phyloP scores from a whole-genome alignment of 2,113 vertebrate species.

The Pedetes capensis region DNA sequence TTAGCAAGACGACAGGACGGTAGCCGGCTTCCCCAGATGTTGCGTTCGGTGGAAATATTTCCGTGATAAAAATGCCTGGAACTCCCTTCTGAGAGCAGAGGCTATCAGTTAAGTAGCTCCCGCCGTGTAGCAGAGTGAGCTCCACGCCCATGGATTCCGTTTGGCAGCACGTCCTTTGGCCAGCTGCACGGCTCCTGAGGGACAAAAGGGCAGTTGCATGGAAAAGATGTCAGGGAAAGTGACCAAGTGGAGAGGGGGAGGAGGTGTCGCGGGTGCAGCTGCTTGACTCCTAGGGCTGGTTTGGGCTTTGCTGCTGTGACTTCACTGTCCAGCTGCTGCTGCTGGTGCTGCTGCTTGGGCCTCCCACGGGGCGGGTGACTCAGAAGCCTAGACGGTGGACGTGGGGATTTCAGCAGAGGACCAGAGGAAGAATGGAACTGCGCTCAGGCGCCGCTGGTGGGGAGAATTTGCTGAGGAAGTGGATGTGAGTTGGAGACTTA shows the following conservation, averaged over 20 bases:
- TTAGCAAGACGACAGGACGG: neutral
- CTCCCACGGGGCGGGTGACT: conserved; percentile 19
- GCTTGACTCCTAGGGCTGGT: neutral
- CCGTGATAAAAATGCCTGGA: conserved; percentile 14
- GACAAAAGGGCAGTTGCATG: neutral
- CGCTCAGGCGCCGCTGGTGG: neutral
- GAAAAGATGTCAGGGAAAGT: neutral
- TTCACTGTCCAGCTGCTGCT: conserved; percentile 26
- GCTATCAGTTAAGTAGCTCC: neutral
- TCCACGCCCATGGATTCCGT: neutral
- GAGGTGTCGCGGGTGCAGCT: neutral
- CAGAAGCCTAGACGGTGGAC: conserved; percentile 40
- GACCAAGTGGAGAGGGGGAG: neutral
- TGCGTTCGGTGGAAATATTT: conserved; percentile 29
- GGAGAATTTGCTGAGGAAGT: neutral
- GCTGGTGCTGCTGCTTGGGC: conserved; percentile 17
- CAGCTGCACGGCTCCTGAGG: neutral
- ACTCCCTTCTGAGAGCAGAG: neutral
- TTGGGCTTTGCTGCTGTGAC: neutral
- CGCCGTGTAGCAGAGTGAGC: neutral
- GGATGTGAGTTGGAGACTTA: neutral
- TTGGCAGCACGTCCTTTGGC: neutral
- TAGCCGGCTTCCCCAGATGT: conserved; percentile 58
- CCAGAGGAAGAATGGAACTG: neutral
- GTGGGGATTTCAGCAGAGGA: conserved; percentile 2